Evolutionary conservation across 53 echinoderm and acorn worm genomes (phyloP), one percentile per base, ranked within the genome.

Genomic region (Temnopleurus reevesii): DNA sequence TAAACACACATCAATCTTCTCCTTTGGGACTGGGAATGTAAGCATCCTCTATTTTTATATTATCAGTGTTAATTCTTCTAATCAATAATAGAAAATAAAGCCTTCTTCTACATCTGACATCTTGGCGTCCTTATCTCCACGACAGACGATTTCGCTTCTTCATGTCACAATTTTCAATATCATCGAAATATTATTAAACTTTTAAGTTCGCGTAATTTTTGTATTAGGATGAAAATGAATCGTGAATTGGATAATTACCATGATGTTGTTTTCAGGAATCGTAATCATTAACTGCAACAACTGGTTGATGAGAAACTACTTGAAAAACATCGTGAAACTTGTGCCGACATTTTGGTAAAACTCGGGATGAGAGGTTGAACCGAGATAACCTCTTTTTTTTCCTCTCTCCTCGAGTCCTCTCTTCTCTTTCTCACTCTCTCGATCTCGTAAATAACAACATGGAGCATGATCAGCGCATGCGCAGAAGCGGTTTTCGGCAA

Each of bases 391-490:
- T 60, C n/a, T 65, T 21, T 53, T 17, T 29, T 27, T 8, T 51
- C 15, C 17, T 83, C 41, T 59, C 34, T 86, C 65, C 31, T 23
- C 58, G 43, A 44, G 47, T 2, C 80, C 51, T 47, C 23, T 21
- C 30, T 5, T 4, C 41, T 46, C 79, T 83, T 55, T 83, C 83
- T 83, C 83, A 6, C 27, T 45, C 44, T 60, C 85, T 85, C 85
- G 35, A 66, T 87, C 66, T 46, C 15, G 88, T 87, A 87, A 87
- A 87, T 87, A 87, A 87, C 88, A 87, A 66, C 88, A 87, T 44
- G 86, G 61, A 59, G 61, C 24, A 36, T 12, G 61, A 59, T 30
- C 6, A 19, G 88, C 88, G 88, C 88, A 87, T 87, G 88, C 71
- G 71, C 36, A 65, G 0, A 8, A 28, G 71, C 54, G 33, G 53